Conservation (phyloP, 2,113 vertebrate species). For the Fulica atra region DNA sequence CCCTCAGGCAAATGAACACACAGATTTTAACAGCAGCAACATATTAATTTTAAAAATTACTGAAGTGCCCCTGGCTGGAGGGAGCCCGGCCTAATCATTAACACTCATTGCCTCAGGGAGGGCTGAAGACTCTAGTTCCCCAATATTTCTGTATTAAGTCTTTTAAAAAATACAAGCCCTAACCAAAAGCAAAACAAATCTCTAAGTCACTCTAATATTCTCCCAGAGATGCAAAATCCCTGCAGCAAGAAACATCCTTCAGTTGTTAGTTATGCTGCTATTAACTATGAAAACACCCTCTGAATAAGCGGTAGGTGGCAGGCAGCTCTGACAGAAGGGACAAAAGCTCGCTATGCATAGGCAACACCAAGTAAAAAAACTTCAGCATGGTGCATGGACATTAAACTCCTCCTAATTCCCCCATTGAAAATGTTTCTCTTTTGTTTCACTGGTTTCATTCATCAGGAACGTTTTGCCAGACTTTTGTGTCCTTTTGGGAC, state of each 20-base stretch:
- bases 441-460: slow-evolving; percentile 13
- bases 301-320: slow-evolving; percentile 49
- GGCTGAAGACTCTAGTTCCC: slow-evolving; percentile 44
- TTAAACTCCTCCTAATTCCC: slow-evolving; percentile 3
- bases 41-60: slow-evolving; percentile 43
- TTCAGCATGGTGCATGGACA: background rate
- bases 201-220: background rate
- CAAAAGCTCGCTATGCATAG: slow-evolving; percentile 13
- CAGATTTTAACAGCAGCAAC: slow-evolving; percentile 11
- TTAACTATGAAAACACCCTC: slow-evolving; percentile 29
- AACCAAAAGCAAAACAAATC: slow-evolving; percentile 27
- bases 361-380: background rate
- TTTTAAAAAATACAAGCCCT: slow-evolving; percentile 29
- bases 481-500: background rate
- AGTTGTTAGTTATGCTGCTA: slow-evolving; percentile 40
- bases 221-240: slow-evolving; percentile 3
- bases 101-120: slow-evolving; percentile 14
- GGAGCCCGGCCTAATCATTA: slow-evolving; percentile 21
- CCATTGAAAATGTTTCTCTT: background rate
- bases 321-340: slow-evolving; percentile 9
- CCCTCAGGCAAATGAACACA: background rate
- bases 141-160: slow-evolving; percentile 10
- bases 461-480: background rate
- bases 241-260: slow-evolving; percentile 25
- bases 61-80: slow-evolving; percentile 25